These are phyloP conservation scores for Cebidichthys violaceus DNA, from an alignment of 2,113 vertebrate genomes.

Conservation along the genomic window DNA sequence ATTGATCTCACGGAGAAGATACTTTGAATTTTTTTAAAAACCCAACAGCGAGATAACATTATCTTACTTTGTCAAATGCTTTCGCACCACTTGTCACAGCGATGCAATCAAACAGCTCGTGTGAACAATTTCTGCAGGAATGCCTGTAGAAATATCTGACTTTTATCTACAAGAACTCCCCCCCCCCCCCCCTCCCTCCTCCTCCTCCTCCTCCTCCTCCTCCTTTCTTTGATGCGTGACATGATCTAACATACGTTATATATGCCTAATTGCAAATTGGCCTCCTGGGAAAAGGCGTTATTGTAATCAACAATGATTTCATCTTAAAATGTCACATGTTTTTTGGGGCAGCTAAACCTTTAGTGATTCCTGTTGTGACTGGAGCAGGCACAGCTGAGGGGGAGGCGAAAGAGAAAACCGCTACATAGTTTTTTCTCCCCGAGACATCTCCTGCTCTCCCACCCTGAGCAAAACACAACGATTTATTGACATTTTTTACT, in stretches of 20 bases:
- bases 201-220: slow-evolving; percentile 5
- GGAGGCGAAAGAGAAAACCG: slow-evolving; percentile 61
- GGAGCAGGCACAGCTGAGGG: slow-evolving; percentile 67
- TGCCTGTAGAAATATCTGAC: slow-evolving; percentile 64
- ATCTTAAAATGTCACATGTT: slow-evolving; percentile 76
- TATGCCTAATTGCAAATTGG: slow-evolving; percentile 62
- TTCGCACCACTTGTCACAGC: slow-evolving; percentile 42
- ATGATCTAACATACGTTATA: slow-evolving; percentile 54
- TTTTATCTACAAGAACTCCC: slow-evolving; percentile 54
- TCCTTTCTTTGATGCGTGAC: slow-evolving; percentile 49
- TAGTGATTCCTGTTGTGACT: slow-evolving; percentile 61
- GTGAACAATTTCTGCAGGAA: slow-evolving; percentile 22
- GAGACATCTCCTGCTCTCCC: slow-evolving; percentile 61
- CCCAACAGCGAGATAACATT: slow-evolving; percentile 52
- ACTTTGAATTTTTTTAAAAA: slow-evolving; percentile 59
- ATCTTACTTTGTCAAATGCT: slow-evolving; percentile 42
- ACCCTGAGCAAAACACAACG: slow-evolving; percentile 70
- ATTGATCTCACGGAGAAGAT: slow-evolving; percentile 63
- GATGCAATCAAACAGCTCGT: slow-evolving; percentile 13
- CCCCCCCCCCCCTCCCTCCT: slow-evolving; percentile 6
- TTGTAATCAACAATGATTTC: slow-evolving; percentile 74
- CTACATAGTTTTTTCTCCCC: slow-evolving; percentile 59
- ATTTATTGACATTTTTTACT: slow-evolving; percentile 82
- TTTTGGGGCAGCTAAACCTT: slow-evolving; percentile 60
- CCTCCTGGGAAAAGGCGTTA: slow-evolving; percentile 61